Evolutionary conservation across 2,888 invertebrate genomes (phyloP).

Genomic region (Bruchidius siliquastri): DNA sequence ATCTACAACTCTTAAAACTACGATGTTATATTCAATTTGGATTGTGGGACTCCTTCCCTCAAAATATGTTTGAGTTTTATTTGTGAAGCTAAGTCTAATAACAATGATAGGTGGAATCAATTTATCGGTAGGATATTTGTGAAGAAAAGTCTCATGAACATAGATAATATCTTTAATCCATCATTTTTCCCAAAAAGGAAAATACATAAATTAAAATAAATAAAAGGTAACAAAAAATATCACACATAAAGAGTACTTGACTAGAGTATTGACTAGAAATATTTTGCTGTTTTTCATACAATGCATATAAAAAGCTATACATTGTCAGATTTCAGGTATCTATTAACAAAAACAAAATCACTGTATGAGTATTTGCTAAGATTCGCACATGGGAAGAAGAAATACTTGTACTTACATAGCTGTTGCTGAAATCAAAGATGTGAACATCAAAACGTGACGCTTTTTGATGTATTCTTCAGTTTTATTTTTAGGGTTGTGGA

Average conservation of each 20-base stretch:
- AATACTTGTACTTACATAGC: not conserved
- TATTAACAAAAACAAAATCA: not conserved
- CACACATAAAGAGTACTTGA: not conserved
- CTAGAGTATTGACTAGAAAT: not conserved
- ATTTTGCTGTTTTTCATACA: not conserved
- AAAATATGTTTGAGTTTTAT: no score
- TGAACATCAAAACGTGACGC: no score
- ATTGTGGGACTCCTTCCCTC: no score
- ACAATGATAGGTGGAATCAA: no score
- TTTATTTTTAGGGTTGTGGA: not conserved
- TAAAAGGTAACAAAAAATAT: not conserved
- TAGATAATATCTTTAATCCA: not conserved
- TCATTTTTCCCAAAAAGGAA: not conserved
- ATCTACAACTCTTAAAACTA: no score
- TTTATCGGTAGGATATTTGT: no score
- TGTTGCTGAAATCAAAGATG: not conserved
- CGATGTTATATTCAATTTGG: no score
- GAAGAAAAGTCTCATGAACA: not conserved
- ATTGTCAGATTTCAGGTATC: not conserved
- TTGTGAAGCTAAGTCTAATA: no score
- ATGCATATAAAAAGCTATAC: not conserved
- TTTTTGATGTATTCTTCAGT: no score
- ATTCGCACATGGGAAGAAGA: not conserved
- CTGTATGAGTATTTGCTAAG: not conserved
- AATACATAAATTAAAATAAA: slow-evolving; percentile 1